Conservation (phyloP, 2,888 invertebrate genomes). For the Sphaerophoria taeniata region DNA sequence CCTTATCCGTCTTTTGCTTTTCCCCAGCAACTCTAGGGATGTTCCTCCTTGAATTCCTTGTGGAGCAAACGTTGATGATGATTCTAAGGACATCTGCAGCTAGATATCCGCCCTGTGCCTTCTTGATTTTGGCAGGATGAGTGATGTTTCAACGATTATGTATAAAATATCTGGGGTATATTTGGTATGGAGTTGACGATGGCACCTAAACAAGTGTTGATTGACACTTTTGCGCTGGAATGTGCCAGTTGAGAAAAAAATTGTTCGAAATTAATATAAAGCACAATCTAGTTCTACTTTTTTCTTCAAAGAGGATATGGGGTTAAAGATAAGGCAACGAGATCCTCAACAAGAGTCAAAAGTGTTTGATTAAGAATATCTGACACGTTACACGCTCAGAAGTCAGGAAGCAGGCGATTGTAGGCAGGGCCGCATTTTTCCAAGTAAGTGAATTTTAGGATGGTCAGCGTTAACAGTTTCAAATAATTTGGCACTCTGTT, state of each 20-base stretch:
- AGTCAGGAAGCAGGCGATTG: neutral
- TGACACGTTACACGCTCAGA: neutral
- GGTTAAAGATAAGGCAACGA: conserved; percentile 1
- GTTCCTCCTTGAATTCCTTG: neutral
- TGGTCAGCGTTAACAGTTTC: too few relatives aligned
- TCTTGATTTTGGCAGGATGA: neutral
- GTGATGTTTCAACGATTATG: neutral
- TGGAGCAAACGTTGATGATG: conserved; percentile 15
- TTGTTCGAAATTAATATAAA: conserved; percentile 49
- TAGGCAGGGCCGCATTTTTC: neutral
- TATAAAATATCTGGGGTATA: conserved; percentile 18
- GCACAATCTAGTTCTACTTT: conserved; percentile 37
- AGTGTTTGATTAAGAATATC: conserved; percentile 55
- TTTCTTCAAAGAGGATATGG: neutral
- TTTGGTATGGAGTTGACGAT: conserved; percentile 33
- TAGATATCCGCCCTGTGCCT: neutral
- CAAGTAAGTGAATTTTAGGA: too few relatives aligned
- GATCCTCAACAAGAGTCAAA: conserved; percentile 5
- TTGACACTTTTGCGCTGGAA: conserved; percentile 66
- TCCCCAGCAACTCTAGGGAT: neutral
- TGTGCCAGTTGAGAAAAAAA: conserved; percentile 43
- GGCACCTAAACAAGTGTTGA: conserved; percentile 52
- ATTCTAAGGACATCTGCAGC: conserved; percentile 1
- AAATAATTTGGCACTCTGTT: too few relatives aligned
- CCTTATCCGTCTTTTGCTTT: neutral